Base-by-base conservation (phyloP, 2,888 invertebrate genomes). In the Tachina grossa region DNA sequence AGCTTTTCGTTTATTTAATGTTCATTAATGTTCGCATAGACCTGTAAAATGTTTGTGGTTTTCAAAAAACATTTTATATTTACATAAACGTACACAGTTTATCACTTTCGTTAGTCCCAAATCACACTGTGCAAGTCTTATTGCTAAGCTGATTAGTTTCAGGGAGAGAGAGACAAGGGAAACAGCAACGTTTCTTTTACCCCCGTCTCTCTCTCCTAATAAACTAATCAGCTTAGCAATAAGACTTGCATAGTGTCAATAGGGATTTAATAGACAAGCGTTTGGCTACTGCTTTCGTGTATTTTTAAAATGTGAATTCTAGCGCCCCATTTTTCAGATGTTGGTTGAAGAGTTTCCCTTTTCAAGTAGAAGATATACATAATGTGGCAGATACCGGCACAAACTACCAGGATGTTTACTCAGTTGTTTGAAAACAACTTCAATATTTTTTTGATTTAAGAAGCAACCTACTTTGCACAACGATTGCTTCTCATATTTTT, bases 61-160 rank as follows among this genome's bases (percentile, higher is more conserved):
- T 47, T 43, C 19, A 13, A 39, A 14, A 71, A 69, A 69, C 16
- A n/a, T 59, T 59, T 41, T 1, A 22, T 14, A 53, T 14, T 13
- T 10, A 65, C 43, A 13, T 43, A 43, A 69, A 61, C 0, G 16
- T 16, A 31, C 19, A 63, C 13, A 57, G n/a, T 19, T 41, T 1
- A 19, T 6, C n/a, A 57, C 69, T 69, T 78, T 41, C 49, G 19
- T 16, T n/a, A n/a, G n/a, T n/a, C n/a, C n/a, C n/a, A n/a, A n/a
- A n/a, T n/a, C n/a, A n/a, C n/a, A n/a, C n/a, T n/a, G n/a, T n/a
- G n/a, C n/a, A n/a, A n/a, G n/a, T n/a, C n/a, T n/a, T n/a, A n/a
- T n/a, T n/a, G n/a, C n/a, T n/a, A n/a, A n/a, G n/a, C n/a, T n/a
- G n/a, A n/a, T n/a, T n/a, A n/a, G n/a, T n/a, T n/a, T n/a, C n/a